Conservation (phyloP, 1,140 invertebrate genomes). For the Idris sp. region DNA sequence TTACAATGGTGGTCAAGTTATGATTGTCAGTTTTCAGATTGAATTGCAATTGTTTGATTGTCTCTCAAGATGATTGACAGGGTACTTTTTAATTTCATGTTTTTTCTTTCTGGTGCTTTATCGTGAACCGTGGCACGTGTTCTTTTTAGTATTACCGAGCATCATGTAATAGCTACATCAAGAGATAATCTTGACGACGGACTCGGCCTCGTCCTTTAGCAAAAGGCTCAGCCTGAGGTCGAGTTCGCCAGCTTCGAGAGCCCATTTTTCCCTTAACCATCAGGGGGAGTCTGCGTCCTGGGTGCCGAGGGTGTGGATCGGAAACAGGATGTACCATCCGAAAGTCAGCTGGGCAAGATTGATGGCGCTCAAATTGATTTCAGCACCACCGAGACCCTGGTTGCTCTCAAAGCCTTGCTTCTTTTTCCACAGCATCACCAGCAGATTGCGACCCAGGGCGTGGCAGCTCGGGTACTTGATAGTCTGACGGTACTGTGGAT, state of each 20-base stretch:
- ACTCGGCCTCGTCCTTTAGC: slow-evolving; percentile 73
- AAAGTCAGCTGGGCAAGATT: slow-evolving; percentile 87
- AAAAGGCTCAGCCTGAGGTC: slow-evolving; percentile 75
- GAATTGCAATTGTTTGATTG: slow-evolving; percentile 57
- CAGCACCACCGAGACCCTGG: slow-evolving; percentile 90
- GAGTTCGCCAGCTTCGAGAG: slow-evolving; percentile 76
- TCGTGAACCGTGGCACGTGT: slow-evolving; percentile 22
- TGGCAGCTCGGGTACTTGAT: slow-evolving; percentile 91
- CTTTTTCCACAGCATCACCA: slow-evolving; percentile 94
- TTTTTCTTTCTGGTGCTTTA: slow-evolving; percentile 14
- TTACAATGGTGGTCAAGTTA: too few relatives aligned
- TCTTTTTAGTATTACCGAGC: slow-evolving; percentile 42
- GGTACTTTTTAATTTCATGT: slow-evolving; percentile 14
- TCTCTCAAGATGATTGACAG: slow-evolving; percentile 38
- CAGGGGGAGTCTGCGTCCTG: slow-evolving; percentile 86
- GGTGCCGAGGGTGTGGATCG: slow-evolving; percentile 84
- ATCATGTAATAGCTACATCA: slow-evolving; percentile 64
- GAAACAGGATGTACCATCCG: slow-evolving; percentile 94
- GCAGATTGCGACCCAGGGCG: slow-evolving; percentile 88
- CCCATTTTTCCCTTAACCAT: slow-evolving; percentile 79
- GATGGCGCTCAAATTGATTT: slow-evolving; percentile 88
- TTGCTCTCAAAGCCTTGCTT: slow-evolving; percentile 92
- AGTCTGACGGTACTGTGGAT: slow-evolving; percentile 92
- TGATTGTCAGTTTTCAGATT: slow-evolving; percentile 46
- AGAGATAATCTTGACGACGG: slow-evolving; percentile 75